Conservation (phyloP, 2,113 vertebrate genomes). For the Oplegnathus fasciatus region DNA sequence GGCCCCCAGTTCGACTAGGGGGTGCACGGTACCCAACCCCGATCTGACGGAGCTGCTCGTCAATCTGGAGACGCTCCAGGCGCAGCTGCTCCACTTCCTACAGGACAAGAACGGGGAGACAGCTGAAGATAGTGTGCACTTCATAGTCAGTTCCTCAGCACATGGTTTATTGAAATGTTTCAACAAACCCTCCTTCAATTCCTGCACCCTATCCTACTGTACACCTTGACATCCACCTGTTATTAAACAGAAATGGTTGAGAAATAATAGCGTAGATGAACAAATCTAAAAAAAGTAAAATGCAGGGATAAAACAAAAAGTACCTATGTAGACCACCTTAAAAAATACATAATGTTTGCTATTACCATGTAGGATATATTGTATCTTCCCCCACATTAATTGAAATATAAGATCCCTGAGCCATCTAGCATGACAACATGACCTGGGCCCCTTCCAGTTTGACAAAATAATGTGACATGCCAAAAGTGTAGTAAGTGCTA, state of each 20-base stretch:
- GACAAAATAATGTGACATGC: background rate
- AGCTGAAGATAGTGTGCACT: no score
- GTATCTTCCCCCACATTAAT: background rate
- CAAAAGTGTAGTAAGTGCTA: background rate
- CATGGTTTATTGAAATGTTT: background rate
- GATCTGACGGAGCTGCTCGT: constrained; percentile 93
- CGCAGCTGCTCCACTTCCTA: constrained; percentile 94
- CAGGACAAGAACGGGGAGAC: background rate
- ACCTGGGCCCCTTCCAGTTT: background rate
- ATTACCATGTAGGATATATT: background rate
- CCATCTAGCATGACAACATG: background rate
- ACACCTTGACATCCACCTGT: background rate
- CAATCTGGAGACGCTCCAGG: constrained; percentile 91
- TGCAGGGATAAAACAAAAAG: background rate
- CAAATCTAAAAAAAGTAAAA: background rate
- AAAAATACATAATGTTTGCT: background rate
- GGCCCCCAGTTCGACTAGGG: constrained; percentile 72
- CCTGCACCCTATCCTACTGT: background rate
- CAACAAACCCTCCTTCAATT: background rate
- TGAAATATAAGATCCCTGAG: background rate
- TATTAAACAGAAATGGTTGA: background rate
- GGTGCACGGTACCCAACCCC: constrained; percentile 89
- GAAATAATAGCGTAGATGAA: background rate
- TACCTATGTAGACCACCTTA: no score
- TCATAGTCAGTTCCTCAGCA: background rate